Base-by-base conservation (phyloP, 2,888 invertebrate genomes). In the Hyposoter dolosus region DNA sequence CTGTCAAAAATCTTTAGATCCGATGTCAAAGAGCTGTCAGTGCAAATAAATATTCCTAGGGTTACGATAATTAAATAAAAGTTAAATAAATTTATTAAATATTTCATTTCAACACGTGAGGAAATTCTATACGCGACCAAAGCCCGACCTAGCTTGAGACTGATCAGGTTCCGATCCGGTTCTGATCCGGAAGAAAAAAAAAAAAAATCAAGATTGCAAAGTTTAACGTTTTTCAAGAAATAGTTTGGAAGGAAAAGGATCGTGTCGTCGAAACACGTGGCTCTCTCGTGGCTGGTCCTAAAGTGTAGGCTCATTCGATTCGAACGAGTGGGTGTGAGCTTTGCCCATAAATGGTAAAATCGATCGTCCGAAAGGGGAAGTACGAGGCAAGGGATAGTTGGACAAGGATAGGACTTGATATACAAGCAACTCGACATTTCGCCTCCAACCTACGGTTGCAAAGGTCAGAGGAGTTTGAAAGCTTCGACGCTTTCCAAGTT, bases 311-410 rank as follows among this genome's bases (percentile, higher is more conserved):
- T 63, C 71, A 68, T 50, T 32, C 53, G 56, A 53, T 76, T 65
- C 15, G 43, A 32, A 23, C 47, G 71, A 77, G 82, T 86, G 60
- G 81, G 82, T 80, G 79, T 63, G 68, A 77, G 75, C 68, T 74
- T 80, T 71, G 32, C 19, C 68, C 83, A 75, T 72, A 83, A 60
- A 86, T 71, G 35, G 63, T 63, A 81, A 86, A 86, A 77, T 83
- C 87, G 87, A 87, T 88, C 87, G 88, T 83, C 83, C 83, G 79
- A 79, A 83, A 78, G 72, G 82, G 75, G 84, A 66, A 80, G 83
- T 47, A 47, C 50, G 56, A 53, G 50, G 9, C 66, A 69, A 28
- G 50, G 63, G 28, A 69, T 47, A 40, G 45, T 43, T 10, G 28
- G 4, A 56, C 19, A 12, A 15, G 71, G 19, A 76, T 56, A 53